Evolutionary conservation across 2,888 invertebrate species (phyloP), one percentile per base, ranked within the genome.

Genomic region (Nomada lathburiana): DNA sequence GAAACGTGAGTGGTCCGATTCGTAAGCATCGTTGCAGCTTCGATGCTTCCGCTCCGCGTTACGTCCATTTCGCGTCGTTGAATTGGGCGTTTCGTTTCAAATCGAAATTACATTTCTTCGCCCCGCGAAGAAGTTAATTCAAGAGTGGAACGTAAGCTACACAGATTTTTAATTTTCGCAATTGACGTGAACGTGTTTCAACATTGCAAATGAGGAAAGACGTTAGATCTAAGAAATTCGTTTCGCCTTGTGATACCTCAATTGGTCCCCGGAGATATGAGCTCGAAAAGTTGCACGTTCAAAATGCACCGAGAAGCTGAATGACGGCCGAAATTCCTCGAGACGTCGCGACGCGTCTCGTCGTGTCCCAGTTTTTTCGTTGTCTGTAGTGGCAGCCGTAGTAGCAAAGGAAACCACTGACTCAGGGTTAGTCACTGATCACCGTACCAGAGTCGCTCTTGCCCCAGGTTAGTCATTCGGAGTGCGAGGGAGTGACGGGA

Each of bases 361-460:
- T 26, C 26, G 26, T 26, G 1, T 0, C 62, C 71, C 42, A 53
- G 13, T 71, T 26, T 52, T 52, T 53, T 23, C 23, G 23, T 13
- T 2, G 62, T 18, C 50, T 20, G 53, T 67, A 55, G 42, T 23
- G 20, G 29, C 18, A 20, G 11, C 55, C 20, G 16, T 60, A 65
- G 18, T 52, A 20, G 36, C n/a, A 60, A 52, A 23, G 62, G 26
- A 52, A 42, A 2, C 52, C 29, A 50, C 62, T 23, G 52, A 62
- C 36, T 62, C 62, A 52, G 3, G 18, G 18, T 26, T 52, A 18
- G 62, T 13, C 52, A 53, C 71, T 71, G 62, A 53, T 62, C 62
- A 71, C 52, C 36, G 18, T 13, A 23, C 60, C 50, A 20, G 60
- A 26, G 16, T 5, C 2, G 0, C 9, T 16, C 20, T 44, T 53